Evolutionary conservation across 2,113 vertebrate species (phyloP).

Genomic region (Ictalurus furcatus): DNA sequence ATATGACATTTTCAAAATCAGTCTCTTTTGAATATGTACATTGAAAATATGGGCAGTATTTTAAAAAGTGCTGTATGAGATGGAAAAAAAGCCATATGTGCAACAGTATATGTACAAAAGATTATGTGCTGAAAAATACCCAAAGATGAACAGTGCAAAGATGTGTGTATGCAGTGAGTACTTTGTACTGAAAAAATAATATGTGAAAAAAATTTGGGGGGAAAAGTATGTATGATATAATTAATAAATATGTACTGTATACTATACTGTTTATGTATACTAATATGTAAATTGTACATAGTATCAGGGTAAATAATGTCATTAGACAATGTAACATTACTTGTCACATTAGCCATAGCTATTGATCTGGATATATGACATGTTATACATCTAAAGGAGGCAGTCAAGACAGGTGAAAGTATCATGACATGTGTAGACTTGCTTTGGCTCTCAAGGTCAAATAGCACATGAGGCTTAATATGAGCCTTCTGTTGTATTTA

Average conservation of each 20-base stretch:
- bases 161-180: not conserved
- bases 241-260: not conserved
- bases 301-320: not conserved
- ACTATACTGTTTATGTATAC: not conserved
- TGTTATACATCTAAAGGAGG: conserved; percentile 4
- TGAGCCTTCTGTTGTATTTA: not conserved
- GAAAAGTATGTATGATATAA: not conserved
- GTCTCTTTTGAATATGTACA: not conserved
- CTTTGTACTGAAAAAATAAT: not conserved
- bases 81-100: not conserved
- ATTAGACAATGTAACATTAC: not conserved
- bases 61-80: not conserved
- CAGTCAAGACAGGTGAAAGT: not conserved
- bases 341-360: not conserved
- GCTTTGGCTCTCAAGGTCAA: conserved; percentile 1
- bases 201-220: not conserved
- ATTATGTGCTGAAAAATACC: too few species aligned
- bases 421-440: not conserved
- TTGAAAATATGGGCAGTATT: not conserved
- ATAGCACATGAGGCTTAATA: not conserved
- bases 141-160: too few species aligned
- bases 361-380: conserved; percentile 19
- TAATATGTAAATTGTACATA: not conserved
- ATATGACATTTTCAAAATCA: not conserved
- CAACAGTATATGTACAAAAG: not conserved